phyloP scores from a whole-genome alignment of 2,888 invertebrate genomes.

The Lissocephala sabroskyi region DNA sequence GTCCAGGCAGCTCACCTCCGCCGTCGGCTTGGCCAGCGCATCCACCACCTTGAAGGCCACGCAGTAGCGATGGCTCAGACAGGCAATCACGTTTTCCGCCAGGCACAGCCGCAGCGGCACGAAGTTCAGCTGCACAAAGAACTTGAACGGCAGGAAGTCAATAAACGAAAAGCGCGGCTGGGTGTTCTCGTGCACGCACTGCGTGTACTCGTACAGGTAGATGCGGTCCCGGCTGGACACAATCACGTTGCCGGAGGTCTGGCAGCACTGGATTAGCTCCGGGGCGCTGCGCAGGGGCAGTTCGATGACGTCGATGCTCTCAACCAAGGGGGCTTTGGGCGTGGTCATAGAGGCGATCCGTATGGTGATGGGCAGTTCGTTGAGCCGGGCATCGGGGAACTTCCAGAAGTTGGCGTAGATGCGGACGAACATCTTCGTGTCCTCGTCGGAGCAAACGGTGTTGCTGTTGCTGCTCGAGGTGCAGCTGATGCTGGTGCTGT shows the following conservation, averaged over 20 bases:
- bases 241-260: conserved; percentile 68
- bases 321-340: conserved; percentile 78
- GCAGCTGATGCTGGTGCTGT: conserved; percentile 64
- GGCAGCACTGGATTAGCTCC: conserved; percentile 78
- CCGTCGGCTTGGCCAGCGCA: conserved; percentile 42
- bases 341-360: conserved; percentile 84
- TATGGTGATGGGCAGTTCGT: conserved; percentile 74
- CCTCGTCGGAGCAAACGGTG: conserved; percentile 68
- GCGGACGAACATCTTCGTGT: conserved; percentile 74
- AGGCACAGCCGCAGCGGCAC: conserved; percentile 76
- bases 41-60: conserved; percentile 77
- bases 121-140: conserved; percentile 79
- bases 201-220: conserved; percentile 76
- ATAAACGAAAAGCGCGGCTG: conserved; percentile 77
- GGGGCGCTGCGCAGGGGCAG: conserved; percentile 78
- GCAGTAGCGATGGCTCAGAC: conserved; percentile 76
- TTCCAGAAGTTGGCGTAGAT: conserved; percentile 82
- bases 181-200: conserved; percentile 79
- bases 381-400: conserved; percentile 65
- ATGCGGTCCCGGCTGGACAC: conserved; percentile 70
- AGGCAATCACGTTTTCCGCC: conserved; percentile 80
- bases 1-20: conserved; percentile 47
- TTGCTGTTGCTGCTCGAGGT: conserved; percentile 69
- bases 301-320: conserved; percentile 83
- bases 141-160: conserved; percentile 80